Base-by-base conservation (phyloP, 2,888 invertebrate species). In the Rhamphomyia laevipes region DNA sequence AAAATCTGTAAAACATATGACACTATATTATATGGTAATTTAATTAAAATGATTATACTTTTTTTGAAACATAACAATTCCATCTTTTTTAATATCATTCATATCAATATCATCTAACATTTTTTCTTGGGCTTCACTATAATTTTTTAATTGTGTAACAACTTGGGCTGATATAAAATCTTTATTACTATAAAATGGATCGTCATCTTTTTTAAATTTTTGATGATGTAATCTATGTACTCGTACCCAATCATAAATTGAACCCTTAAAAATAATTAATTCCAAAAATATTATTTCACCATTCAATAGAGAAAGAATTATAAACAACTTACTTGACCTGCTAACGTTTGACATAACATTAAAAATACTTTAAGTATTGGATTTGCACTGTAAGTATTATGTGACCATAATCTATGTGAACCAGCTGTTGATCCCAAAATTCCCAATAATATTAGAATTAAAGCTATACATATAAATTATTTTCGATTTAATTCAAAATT, bases 321-420 rank as follows among this genome's bases (percentile, higher is more conserved):
- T 21, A 4, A n/a, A 4, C 9, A 27, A 27, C 73, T 74, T 74
- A 94, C 94, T 74, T 90, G 86, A 55, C 91, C 89, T n/a, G 86
- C 83, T 51, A 92, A 65, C 0, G 90, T 88, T 63, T 96, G 90
- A 55, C 82, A 82, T 4, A 91, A 53, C 76, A 87, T 84, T 1
- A 97, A 75, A 18, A 86, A 72, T n/a, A 89, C 64, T 57, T 82
- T 77, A 0, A 94, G 68, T 2, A 81, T 76, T 4, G 76, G 72
- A 50, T 72, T 77, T 1, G 94, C 95, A 60, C 81, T 80, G 67
- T 89, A 97, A 0, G 87, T 76, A 45, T 76, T 73, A 67, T 97
- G 97, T 0, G 94, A 82, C 95, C 95, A 97, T 33, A 95, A 72
- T 55, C 96, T 76, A 66, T 97, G 97, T 1, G 91, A 86, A 1